Conservation (phyloP, 2,888 invertebrate species). For the Xestia ashworthii region DNA sequence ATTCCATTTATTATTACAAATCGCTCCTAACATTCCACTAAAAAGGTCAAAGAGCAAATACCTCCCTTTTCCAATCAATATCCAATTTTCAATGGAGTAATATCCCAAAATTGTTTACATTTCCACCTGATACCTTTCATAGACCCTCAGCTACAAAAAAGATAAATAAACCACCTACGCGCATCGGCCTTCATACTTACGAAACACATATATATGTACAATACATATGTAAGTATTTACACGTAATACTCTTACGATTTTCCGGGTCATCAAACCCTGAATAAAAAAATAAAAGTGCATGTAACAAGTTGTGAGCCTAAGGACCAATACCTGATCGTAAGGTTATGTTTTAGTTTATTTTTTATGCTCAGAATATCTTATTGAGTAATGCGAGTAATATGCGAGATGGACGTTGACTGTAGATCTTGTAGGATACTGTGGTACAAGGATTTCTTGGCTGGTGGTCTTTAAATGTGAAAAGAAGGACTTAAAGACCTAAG, state of each 20-base stretch:
- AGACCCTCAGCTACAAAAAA: conserved; percentile 10
- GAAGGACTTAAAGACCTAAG: not conserved
- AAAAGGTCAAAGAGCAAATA: conserved; percentile 43
- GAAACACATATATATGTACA: not conserved
- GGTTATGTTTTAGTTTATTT: conserved; percentile 29
- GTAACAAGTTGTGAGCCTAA: conserved; percentile 32
- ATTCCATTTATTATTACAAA: conserved; percentile 16
- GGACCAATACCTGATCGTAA: conserved; percentile 25
- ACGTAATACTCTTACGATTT: conserved; percentile 52
- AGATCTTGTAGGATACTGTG: not conserved
- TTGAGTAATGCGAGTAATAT: conserved; percentile 36
- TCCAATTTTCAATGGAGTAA: conserved; percentile 36
- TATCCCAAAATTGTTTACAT: conserved; percentile 34
- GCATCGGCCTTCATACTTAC: conserved; percentile 14
- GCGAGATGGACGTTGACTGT: not conserved
- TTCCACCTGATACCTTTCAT: conserved; percentile 12
- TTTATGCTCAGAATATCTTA: conserved; percentile 29
- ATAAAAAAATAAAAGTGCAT: conserved; percentile 44
- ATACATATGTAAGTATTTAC: conserved; percentile 14
- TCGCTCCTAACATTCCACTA: conserved; percentile 26
- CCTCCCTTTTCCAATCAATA: conserved; percentile 31
- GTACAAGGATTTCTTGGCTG: not conserved
- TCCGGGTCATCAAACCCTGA: conserved; percentile 66
- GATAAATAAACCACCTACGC: conserved; percentile 38
- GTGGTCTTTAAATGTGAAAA: not conserved